phyloP scores from a whole-genome alignment of 2,888 invertebrate genomes.

The Trichogramma evanescens region DNA sequence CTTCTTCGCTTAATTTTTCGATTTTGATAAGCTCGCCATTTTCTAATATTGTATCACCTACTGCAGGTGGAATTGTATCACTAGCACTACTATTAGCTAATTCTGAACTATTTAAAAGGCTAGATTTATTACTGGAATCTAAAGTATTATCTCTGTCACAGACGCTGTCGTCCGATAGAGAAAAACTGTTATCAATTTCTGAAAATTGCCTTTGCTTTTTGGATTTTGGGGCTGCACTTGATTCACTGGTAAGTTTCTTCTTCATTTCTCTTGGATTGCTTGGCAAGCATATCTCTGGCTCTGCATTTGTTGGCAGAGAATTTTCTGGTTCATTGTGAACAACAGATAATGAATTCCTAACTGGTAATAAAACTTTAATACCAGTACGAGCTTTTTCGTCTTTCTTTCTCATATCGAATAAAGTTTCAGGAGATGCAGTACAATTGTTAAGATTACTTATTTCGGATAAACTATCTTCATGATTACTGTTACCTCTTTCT shows the following conservation, averaged over 20 bases:
- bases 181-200: conserved; percentile 37
- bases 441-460: conserved; percentile 30
- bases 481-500: conserved; percentile 3
- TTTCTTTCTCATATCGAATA: conserved; percentile 41
- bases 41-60: conserved; percentile 38
- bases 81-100: conserved; percentile 37
- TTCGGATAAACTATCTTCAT: conserved; percentile 23
- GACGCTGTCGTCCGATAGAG: conserved; percentile 40
- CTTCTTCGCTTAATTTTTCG: conserved; percentile 74
- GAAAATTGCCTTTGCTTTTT: conserved; percentile 3
- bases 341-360: conserved; percentile 34
- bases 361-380: conserved; percentile 51
- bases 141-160: conserved; percentile 39
- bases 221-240: not conserved
- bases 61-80: conserved; percentile 38
- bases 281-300: no score
- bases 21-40: conserved; percentile 69
- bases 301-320: conserved; percentile 22
- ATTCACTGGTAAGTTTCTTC: no score
- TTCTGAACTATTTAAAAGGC: conserved; percentile 39
- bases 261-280: no score
- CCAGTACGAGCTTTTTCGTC: conserved; percentile 47
- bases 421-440: conserved; percentile 41
- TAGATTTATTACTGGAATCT: conserved; percentile 31
- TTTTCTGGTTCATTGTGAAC: conserved; percentile 29